Evolutionary conservation across 2,113 vertebrate genomes (phyloP).

Genomic region (Channa maculata): DNA sequence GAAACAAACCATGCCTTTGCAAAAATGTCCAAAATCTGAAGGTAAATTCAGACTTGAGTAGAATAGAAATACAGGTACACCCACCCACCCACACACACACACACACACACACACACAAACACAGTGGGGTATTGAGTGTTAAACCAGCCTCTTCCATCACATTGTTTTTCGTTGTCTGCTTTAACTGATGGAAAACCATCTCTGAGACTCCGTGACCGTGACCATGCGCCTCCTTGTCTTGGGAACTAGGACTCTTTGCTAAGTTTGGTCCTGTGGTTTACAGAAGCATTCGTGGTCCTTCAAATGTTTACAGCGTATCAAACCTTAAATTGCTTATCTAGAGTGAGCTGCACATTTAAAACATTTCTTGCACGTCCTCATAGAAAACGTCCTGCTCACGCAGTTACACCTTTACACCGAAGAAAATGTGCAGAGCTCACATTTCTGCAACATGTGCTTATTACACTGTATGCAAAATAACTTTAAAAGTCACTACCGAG

Average conservation of each 20-base stretch:
- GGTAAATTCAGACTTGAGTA: not conserved
- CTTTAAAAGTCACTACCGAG: not conserved
- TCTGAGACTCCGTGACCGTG: not conserved
- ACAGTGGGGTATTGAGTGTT: not conserved
- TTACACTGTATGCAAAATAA: not conserved
- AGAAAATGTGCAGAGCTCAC: too few relatives aligned
- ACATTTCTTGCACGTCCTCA: not conserved
- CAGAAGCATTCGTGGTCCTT: slow-evolving; percentile 14
- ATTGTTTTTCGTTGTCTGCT: not conserved
- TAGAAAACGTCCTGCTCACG: too few relatives aligned
- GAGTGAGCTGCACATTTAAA: not conserved
- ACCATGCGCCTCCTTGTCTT: not conserved
- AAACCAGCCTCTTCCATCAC: slow-evolving; percentile 11
- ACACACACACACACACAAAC: too few relatives aligned
- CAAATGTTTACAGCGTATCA: slow-evolving; percentile 20
- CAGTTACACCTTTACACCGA: too few relatives aligned
- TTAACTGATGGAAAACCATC: not conserved
- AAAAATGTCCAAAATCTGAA: not conserved
- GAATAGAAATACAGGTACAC: not conserved
- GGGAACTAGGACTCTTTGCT: not conserved
- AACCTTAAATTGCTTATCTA: slow-evolving; percentile 54
- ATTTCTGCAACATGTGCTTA: not conserved
- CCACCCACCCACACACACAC: not conserved
- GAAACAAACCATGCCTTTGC: not conserved
- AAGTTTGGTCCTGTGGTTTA: slow-evolving; percentile 19